These are phyloP conservation scores for Acleris emargana DNA, from an alignment of 2,888 invertebrate genomes.

Conservation along the genomic window DNA sequence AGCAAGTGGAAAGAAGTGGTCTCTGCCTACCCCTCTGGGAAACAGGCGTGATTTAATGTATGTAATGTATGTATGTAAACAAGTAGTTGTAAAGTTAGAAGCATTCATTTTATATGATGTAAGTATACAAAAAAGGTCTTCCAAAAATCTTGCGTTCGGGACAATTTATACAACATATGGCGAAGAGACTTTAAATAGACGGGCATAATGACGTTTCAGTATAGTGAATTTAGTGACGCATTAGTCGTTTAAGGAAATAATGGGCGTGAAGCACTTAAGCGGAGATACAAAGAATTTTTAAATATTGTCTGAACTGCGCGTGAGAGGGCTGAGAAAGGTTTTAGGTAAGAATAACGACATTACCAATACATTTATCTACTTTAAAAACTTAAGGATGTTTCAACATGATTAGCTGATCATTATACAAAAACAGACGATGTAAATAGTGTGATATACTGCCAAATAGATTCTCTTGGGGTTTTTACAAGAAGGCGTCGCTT, in stretches of 20 bases:
- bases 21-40: too few species aligned
- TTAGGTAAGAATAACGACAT: not conserved
- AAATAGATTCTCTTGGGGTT: too few species aligned
- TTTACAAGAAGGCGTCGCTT: too few species aligned
- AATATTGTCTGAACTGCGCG: not conserved
- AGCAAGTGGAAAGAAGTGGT: too few species aligned
- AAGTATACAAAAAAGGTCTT: conserved; percentile 21
- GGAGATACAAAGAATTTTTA: conserved; percentile 16
- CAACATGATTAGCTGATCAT: not conserved
- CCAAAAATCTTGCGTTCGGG: conserved; percentile 38
- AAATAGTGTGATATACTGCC: too few species aligned
- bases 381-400: too few species aligned
- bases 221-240: conserved; percentile 62
- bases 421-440: not conserved
- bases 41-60: too few species aligned
- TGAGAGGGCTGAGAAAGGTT: not conserved
- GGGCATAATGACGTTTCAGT: conserved; percentile 57
- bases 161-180: conserved; percentile 53
- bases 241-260: conserved; percentile 45
- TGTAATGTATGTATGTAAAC: too few species aligned
- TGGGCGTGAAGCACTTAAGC: conserved; percentile 28
- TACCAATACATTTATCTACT: not conserved
- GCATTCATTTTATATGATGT: not conserved
- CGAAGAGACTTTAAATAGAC: conserved; percentile 45
- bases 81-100: too few species aligned